Conservation (phyloP, 2,113 vertebrate genomes). For the Cyphotilapia sp. region DNA sequence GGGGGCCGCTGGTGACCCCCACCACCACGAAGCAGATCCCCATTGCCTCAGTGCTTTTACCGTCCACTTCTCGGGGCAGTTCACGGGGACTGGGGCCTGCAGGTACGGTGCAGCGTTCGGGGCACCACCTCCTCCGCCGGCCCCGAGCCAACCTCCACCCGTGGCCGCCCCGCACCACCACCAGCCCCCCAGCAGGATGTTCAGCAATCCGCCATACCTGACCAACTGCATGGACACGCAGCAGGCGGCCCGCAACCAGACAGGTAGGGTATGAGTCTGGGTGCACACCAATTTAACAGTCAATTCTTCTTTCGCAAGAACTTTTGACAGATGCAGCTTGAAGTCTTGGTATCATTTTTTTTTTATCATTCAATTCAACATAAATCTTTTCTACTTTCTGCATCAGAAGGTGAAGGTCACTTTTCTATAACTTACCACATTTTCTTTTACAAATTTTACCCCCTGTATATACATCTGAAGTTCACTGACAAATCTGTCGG, state of each 20-base stretch:
- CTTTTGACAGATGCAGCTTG: not conserved
- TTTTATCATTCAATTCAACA: not conserved
- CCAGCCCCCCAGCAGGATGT: slow-evolving; percentile 80
- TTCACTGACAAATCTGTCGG: not conserved
- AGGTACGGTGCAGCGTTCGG: slow-evolving; percentile 89
- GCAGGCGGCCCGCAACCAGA: slow-evolving; percentile 82
- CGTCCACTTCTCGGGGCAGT: slow-evolving; percentile 95
- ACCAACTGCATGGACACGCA: slow-evolving; percentile 92
- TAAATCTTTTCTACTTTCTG: not conserved
- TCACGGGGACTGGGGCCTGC: slow-evolving; percentile 92
- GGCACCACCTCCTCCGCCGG: slow-evolving; percentile 44
- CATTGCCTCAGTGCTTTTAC: slow-evolving; percentile 96
- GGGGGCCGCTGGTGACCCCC: slow-evolving; percentile 83
- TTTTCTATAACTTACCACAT: not conserved
- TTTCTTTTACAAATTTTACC: rapidly evolving
- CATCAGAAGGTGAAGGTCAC: not conserved
- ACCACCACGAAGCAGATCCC: slow-evolving; percentile 82
- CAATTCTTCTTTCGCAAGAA: not conserved
- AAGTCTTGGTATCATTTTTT: not conserved
- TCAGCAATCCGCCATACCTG: slow-evolving; percentile 88
- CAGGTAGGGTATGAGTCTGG: slow-evolving; percentile 67
- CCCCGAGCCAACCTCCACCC: slow-evolving; percentile 34
- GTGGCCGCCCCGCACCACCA: slow-evolving; percentile 59
- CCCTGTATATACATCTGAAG: rapidly evolving
- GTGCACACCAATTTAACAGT: not conserved